A percentile compares a stretch with the other conserved stretches of the same genome.
Conservation (phyloP, 2,113 vertebrate species). For the Tragelaphus imberbis region DNA sequence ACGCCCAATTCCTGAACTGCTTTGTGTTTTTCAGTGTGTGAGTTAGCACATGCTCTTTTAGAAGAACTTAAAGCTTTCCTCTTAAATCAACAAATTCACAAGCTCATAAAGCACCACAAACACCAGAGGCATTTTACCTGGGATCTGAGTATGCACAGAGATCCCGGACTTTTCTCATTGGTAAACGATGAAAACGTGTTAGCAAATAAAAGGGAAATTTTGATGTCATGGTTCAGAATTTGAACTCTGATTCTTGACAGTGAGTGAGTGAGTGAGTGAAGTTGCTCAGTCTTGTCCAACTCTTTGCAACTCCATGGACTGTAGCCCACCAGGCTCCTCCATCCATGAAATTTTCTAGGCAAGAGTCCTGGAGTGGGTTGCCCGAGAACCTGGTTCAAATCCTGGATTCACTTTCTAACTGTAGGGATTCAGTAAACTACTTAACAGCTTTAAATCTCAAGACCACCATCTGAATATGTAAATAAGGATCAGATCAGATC, state of each 20-base stretch:
- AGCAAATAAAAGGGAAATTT: not conserved
- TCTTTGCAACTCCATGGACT: too few relatives aligned
- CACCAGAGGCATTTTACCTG: not conserved
- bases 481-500: too few relatives aligned
- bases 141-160: not conserved
- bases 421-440: not conserved
- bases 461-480: not conserved
- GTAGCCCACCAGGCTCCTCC: too few relatives aligned
- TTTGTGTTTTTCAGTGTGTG: constrained; percentile 61
- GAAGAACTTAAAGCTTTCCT: not conserved
- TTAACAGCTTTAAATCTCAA: not conserved
- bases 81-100: not conserved
- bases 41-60: not conserved
- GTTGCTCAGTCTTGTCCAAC: too few relatives aligned
- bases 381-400: not conserved
- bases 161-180: not conserved
- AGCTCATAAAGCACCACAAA: not conserved
- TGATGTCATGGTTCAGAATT: not conserved
- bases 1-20: constrained; percentile 75
- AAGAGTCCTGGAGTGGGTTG: too few relatives aligned
- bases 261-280: too few relatives aligned
- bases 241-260: not conserved
- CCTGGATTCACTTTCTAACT: not conserved
- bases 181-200: not conserved
- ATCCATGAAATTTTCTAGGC: too few relatives aligned